Conservation (phyloP, 2,888 invertebrate species). For the Ditula angustiorana region DNA sequence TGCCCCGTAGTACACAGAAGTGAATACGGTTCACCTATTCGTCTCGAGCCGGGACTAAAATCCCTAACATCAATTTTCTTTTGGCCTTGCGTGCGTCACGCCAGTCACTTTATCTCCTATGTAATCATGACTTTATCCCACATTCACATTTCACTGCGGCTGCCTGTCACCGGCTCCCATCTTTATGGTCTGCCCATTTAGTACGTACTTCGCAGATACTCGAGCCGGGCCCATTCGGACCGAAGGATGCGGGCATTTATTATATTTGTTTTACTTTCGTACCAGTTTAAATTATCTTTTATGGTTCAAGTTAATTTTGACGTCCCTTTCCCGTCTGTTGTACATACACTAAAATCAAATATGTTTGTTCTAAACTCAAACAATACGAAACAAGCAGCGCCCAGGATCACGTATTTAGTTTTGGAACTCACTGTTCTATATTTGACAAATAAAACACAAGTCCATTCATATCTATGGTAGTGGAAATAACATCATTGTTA, state of each 20-base stretch:
- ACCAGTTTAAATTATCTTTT: neutral
- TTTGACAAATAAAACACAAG: neutral
- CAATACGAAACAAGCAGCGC: slow-evolving; percentile 5
- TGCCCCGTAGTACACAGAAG: slow-evolving; percentile 24
- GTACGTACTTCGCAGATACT: slow-evolving; percentile 38
- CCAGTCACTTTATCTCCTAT: slow-evolving; percentile 52
- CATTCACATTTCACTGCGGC: slow-evolving; percentile 48
- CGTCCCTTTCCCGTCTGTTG: neutral
- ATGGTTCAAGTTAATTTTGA: slow-evolving; percentile 5
- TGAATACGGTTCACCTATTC: slow-evolving; percentile 42
- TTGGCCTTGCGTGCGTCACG: slow-evolving; percentile 47
- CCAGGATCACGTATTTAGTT: slow-evolving; percentile 15
- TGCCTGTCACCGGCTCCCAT: slow-evolving; percentile 46
- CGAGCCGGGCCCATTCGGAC: slow-evolving; percentile 23
- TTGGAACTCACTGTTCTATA: neutral
- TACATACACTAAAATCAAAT: slow-evolving; percentile 17
- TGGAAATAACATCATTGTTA: too few relatives aligned
- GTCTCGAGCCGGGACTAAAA: slow-evolving; percentile 40
- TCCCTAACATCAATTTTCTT: slow-evolving; percentile 56
- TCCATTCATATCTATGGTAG: neutral
- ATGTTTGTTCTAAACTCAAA: slow-evolving; percentile 20
- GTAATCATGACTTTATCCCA: slow-evolving; percentile 54
- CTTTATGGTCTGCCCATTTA: slow-evolving; percentile 43
- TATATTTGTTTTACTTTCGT: slow-evolving; percentile 13
- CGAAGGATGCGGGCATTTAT: slow-evolving; percentile 13